Base-by-base conservation (phyloP, 64 coral and sea anemone species). In the Hydrozoanthus tunicans region DNA sequence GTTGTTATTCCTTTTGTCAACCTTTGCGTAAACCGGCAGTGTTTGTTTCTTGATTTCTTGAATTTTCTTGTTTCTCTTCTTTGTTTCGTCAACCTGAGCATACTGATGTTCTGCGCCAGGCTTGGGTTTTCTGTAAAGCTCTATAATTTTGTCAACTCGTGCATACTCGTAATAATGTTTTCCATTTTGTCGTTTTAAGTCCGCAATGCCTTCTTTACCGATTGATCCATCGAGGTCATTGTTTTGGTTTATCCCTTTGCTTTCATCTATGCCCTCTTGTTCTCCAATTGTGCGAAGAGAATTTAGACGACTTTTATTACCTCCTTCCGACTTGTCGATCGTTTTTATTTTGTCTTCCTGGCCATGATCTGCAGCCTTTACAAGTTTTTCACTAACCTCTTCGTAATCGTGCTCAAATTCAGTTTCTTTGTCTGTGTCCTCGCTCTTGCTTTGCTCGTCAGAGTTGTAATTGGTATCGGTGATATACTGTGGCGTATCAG, bases 51-150 rank as follows among this genome's bases (percentile, higher is more conserved):
- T 60, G 2, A n/a, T 26, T 51, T 17, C 10, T 51, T 15, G 13
- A 43, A 43, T 43, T 51, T 8, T 54, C 2, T 60, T 58, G 6
- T 73, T 86, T 54, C 12, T 88, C 56, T 83, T 83, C 81, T 74
- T 88, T 61, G 70, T 61, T 74, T 88, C 73, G 68, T 88, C 84
- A 51, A 88, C 69, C 61, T 88, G 56, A 51, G 84, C 69, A 75
- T 88, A 88, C 32, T 88, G 70, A 74, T 61, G 6, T 15, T 88
- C 67, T n/a, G 17, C 56, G 4, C 54, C 67, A 0, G 84, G 84
- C 15, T 74, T 58, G 9, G 52, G 6, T n/a, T 53, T 65, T 5
- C 6, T 51, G 62, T 82, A 59, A 53, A 82, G 17, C 9, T 75
- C 56, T 88, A 23, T 25, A 7, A 74, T 43, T 6, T 88, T 88